Conservation (phyloP, 2,888 invertebrate species). For the Caenorhabditis sp. region DNA sequence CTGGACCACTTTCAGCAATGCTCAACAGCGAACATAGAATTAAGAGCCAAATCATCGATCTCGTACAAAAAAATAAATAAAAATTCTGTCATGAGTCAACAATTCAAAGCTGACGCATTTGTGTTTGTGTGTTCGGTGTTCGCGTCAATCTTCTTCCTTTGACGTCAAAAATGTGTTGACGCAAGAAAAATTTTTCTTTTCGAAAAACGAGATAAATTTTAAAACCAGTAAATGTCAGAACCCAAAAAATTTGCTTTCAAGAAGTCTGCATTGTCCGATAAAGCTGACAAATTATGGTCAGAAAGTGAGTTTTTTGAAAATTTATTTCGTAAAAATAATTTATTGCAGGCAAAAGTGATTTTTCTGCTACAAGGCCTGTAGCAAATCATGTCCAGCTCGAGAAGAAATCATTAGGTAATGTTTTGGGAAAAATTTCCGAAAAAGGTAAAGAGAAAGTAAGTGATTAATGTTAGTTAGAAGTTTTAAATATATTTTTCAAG, state of each 20-base stretch:
- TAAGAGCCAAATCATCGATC: neutral
- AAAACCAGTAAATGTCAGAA: conserved; percentile 6
- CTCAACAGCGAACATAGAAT: neutral
- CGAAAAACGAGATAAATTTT: neutral
- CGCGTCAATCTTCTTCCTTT: neutral
- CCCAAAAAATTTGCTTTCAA: conserved; percentile 31
- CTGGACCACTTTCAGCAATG: conserved; percentile 16
- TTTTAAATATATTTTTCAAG: neutral
- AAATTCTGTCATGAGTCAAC: neutral
- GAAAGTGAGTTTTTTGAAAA: conserved; percentile 43
- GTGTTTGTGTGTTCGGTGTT: neutral
- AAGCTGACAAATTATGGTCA: conserved; percentile 50
- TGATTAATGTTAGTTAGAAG: neutral
- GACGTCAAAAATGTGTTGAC: neutral
- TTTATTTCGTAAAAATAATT: no score
- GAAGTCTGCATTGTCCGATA: conserved; percentile 40
- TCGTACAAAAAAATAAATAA: neutral
- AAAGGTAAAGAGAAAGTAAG: neutral
- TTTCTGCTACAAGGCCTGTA: conserved; percentile 24
- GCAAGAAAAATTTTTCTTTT: neutral
- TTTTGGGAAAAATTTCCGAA: conserved; percentile 18
- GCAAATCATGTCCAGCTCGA: conserved; percentile 31
- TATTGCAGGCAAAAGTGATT: conserved; percentile 44
- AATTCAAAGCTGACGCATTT: neutral
- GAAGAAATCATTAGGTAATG: conserved; percentile 45